A percentile compares a stretch with the other conserved stretches of the same genome.
These are phyloP conservation scores for Tetranychus urticae DNA, from an alignment of 1,140 invertebrate genomes.

Conservation along the genomic window DNA sequence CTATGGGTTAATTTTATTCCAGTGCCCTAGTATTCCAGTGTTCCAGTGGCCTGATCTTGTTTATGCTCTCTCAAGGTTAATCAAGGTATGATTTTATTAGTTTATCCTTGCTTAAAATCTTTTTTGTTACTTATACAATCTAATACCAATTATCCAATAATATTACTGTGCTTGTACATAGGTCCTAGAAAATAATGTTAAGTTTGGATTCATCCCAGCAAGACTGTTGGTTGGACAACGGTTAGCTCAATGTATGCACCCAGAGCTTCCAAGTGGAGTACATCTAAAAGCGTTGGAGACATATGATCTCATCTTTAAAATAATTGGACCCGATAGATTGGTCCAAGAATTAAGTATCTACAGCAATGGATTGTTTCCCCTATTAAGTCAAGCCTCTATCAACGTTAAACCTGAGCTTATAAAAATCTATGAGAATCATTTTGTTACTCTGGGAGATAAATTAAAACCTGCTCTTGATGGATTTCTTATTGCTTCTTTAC, in stretches of 20 bases:
- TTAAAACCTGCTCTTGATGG: conserved; percentile 62
- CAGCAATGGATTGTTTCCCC: conserved; percentile 63
- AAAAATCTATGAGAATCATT: conserved; percentile 73
- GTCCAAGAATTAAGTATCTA: conserved; percentile 68
- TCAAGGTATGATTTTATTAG: conserved; percentile 38
- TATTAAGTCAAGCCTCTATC: conserved; percentile 70
- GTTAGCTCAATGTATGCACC: conserved; percentile 83
- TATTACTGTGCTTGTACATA: conserved; percentile 15
- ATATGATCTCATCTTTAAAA: conserved; percentile 78
- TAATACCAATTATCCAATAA: too few relatives aligned
- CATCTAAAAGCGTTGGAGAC: conserved; percentile 81
- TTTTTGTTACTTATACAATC: too few relatives aligned
- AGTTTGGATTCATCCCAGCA: conserved; percentile 68
- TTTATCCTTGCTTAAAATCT: too few relatives aligned
- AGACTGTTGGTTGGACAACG: conserved; percentile 74
- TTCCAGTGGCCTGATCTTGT: conserved; percentile 93
- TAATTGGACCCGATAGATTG: conserved; percentile 56
- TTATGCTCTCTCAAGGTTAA: conserved; percentile 66
- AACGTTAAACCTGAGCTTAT: conserved; percentile 59
- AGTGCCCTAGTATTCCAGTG: too few relatives aligned
- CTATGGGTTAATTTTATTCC: too few relatives aligned
- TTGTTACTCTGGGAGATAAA: conserved; percentile 54
- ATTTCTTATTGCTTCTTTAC: conserved; percentile 54
- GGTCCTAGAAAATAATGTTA: conserved; percentile 44
- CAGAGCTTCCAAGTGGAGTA: conserved; percentile 63